Base-by-base conservation (phyloP, 1,140 invertebrate species). In the Augochlora pura region DNA sequence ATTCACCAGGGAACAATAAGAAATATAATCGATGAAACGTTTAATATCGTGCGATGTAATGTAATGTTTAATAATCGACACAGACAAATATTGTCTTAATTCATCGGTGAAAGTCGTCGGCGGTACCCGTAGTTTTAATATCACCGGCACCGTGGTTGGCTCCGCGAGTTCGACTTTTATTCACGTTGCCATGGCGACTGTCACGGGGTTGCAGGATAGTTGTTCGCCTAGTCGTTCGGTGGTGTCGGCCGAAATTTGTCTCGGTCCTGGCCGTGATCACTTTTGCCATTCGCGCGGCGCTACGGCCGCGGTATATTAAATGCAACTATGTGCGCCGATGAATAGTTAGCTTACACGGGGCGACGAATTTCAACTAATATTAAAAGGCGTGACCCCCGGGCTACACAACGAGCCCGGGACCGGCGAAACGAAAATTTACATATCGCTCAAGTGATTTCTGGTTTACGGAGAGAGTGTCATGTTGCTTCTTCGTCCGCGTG, bases 271-370 rank as follows among this genome's bases (percentile, higher is more conserved):
- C 10, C 52, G 39, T 38, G 63, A 67, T 76, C 64, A 42, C 32
- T 67, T 60, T 67, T 59, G 3, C 52, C 3, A 9, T 54, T 42
- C 70, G 59, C 21, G 23, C n/a, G 21, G 49, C 32, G 49, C 5
- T 16, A 23, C 62, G 27, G 39, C n/a, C 49, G 21, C 23, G 38
- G 16, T 5, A 8, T 14, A 59, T 65, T 69, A 60, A 76, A 69
- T 5, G 54, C 25, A 32, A 68, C 65, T 60, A 38, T 46, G 42
- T 46, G 14, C 54, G 38, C 23, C 65, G 65, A 69, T 76, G 74
- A 76, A 76, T 76, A 60, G 66, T 68, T 76, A 76, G 74, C 68
- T 76, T 76, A 76, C 74, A 76, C 39, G 66, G 18, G 0, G 5
- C 39, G 25, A 14, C 23, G 65, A 27, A 38, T 68, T 46, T 46